Evolutionary conservation across 1,140 invertebrate genomes (phyloP), one percentile per base, ranked within the genome.

Genomic region (Bombus cullumanus): DNA sequence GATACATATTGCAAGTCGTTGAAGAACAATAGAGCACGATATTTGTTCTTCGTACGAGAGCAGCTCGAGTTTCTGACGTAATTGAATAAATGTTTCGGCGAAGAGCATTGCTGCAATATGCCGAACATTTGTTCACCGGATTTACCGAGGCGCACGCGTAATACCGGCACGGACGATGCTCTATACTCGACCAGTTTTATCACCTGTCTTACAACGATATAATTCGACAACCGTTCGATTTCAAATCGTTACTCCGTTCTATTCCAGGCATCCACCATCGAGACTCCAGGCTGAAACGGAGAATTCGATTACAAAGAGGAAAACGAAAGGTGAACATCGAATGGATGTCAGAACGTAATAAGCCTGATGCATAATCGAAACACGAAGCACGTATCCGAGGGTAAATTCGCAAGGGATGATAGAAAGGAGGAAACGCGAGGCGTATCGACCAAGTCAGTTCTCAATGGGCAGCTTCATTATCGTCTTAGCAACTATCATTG

Each of bases 381-480:
- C 47, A 53, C 47, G 47, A 53, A 53, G 6, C 47, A 53, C 47
- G 47, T 53, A 53, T 53, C 47, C 47, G 18, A 53, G 18, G 47
- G 47, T 53, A 53, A 77, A 64, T 62, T 64, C 25, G 9, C 34
- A 57, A 37, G 34, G 41, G 22, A 69, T n/a, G 43, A 43, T 3
- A 34, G 37, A 34, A 47, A 64, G 37, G 18, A 68, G 37, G 37
- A 28, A 71, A n/a, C 37, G 31, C 18, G 3, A 31, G 15, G 53
- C 31, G 68, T 85, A 85, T 85, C 83, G 83, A 85, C 37, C 83
- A 85, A 85, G 77, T 78, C 25, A 25, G 43, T 64, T 59, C 28
- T 85, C 69, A 39, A 85, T 72, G 83, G 39, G 22, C 53, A 78
- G 57, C 39, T 84, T 79, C 77, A 66, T 85, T 82, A 83, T 86